phyloP scores from a whole-genome alignment of 30 jellyfish, hydroid and myxozoan genomes.

The Haliclystus octoradiatus region DNA sequence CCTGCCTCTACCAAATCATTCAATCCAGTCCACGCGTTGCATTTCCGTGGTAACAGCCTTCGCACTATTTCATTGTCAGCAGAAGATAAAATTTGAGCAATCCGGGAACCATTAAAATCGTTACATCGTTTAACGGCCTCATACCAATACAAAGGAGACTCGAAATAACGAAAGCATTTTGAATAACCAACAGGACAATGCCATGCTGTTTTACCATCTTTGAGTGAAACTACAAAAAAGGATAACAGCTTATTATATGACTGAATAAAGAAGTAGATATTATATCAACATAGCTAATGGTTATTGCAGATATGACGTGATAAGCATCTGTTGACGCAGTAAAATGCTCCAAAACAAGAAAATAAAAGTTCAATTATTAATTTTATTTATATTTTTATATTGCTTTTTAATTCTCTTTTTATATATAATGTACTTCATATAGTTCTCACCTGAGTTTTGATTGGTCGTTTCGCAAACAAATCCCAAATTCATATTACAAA shows the following conservation, averaged over 20 bases:
- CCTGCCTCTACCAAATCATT: neutral
- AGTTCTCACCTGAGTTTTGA: too few species aligned
- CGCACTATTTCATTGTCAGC: neutral
- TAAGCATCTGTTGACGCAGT: neutral
- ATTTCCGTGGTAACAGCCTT: neutral
- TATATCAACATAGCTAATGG: too few species aligned
- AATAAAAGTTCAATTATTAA: too few species aligned
- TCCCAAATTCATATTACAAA: slow-evolving; percentile 47
- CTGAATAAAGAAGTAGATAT: too few species aligned
- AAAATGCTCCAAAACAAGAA: too few species aligned
- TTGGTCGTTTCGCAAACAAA: slow-evolving; percentile 52
- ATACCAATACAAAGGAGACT: neutral
- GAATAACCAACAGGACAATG: neutral
- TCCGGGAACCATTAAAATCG: neutral
- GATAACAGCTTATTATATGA: too few species aligned
- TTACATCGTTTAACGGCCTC: neutral
- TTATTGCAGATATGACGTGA: too few species aligned
- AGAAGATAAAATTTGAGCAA: neutral
- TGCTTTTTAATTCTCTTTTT: too few species aligned
- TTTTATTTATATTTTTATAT: too few species aligned
- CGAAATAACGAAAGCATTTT: neutral
- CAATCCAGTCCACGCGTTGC: neutral
- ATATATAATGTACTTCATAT: too few species aligned
- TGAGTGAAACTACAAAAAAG: neutral
- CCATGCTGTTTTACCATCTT: neutral